Conservation (phyloP, 2,888 invertebrate species). For the Neoascia interrupta region DNA sequence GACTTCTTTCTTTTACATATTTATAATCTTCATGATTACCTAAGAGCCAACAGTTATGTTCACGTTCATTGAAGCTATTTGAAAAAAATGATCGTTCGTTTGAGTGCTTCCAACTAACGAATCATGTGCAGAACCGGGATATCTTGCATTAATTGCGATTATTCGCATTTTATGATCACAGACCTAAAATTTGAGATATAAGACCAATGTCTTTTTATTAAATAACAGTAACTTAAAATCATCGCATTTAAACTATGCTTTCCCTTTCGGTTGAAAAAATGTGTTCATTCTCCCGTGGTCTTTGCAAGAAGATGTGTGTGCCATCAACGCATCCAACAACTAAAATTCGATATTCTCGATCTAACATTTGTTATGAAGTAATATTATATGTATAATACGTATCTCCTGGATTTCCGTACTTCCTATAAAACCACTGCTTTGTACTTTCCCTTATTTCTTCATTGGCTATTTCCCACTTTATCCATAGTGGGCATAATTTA, state of each 20-base stretch:
- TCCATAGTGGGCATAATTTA: background rate
- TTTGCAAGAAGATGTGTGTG: no score
- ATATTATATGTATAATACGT: background rate
- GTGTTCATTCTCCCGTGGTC: constrained; percentile 1
- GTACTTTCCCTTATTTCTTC: background rate
- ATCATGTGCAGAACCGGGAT: background rate
- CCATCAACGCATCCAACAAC: background rate
- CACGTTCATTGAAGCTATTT: background rate
- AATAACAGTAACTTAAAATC: background rate
- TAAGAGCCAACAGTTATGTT: background rate
- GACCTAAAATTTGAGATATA: background rate
- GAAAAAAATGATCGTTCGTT: constrained; percentile 4
- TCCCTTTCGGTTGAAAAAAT: constrained; percentile 4
- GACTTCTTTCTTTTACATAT: no score
- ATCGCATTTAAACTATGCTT: constrained; percentile 2
- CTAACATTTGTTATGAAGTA: no score
- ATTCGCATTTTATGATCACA: constrained; percentile 2
- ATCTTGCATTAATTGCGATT: background rate
- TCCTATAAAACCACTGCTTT: background rate
- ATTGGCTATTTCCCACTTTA: background rate
- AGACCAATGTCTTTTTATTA: no score
- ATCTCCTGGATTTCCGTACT: background rate
- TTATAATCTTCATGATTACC: no score
- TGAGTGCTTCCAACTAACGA: constrained; percentile 7
- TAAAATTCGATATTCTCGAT: background rate